Evolutionary conservation across 2,113 vertebrate species (phyloP).

Genomic region (Prochilodus magdalenae): DNA sequence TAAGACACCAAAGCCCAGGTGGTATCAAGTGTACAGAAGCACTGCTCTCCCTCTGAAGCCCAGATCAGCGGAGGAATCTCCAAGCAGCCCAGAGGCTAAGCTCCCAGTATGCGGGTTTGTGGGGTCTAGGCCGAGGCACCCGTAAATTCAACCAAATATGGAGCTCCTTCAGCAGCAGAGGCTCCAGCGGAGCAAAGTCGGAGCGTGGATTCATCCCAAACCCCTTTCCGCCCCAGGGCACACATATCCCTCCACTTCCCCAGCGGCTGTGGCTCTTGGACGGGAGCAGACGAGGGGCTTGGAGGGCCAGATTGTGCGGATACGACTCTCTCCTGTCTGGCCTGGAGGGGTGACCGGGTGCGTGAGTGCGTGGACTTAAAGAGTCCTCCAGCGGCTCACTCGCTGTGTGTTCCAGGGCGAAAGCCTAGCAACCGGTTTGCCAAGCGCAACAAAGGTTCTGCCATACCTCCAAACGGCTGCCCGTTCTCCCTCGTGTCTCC

Average conservation of each 20-base stretch:
- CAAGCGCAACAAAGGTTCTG: slow-evolving; percentile 41
- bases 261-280: slow-evolving; percentile 67
- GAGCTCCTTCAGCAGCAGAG: slow-evolving; percentile 46
- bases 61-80: neutral
- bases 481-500: slow-evolving; percentile 18
- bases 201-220: slow-evolving; percentile 23
- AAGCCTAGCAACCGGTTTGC: slow-evolving; percentile 28
- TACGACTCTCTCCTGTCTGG: slow-evolving; percentile 41
- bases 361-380: slow-evolving; percentile 64
- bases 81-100: neutral
- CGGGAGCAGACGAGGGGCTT: slow-evolving; percentile 55
- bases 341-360: slow-evolving; percentile 35
- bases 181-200: slow-evolving; percentile 20
- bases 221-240: slow-evolving; percentile 7
- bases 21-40: neutral
- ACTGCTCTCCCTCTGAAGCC: neutral
- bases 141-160: slow-evolving; percentile 70
- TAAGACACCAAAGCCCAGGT: neutral
- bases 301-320: slow-evolving; percentile 55
- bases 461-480: slow-evolving; percentile 2
- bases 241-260: slow-evolving; percentile 44
- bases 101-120: slow-evolving; percentile 49
- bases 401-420: slow-evolving; percentile 57
- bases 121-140: slow-evolving; percentile 63
- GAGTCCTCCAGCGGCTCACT: slow-evolving; percentile 62